Conservation (phyloP, 1,140 invertebrate species). For the Aphelenchoides besseyi region DNA sequence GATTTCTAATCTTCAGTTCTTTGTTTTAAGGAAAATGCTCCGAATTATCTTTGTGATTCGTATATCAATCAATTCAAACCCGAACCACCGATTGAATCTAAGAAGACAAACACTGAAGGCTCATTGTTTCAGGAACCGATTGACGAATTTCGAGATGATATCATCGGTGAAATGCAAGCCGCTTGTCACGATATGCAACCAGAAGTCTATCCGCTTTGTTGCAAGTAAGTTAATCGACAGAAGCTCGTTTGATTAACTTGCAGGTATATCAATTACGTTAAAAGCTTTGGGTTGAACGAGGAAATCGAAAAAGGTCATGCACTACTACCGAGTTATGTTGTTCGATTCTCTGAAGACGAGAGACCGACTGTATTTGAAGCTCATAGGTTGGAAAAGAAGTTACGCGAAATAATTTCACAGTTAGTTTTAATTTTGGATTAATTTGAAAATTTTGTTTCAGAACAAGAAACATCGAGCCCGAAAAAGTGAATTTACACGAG, state of each 20-base stretch:
- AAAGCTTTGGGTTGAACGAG: background rate
- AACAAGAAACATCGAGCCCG: constrained; percentile 19
- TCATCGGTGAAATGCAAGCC: background rate
- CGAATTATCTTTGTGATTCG: background rate
- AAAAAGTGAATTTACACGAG: constrained; percentile 18
- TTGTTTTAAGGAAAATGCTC: background rate
- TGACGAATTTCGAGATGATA: background rate
- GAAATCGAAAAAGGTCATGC: background rate
- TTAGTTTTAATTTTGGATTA: background rate
- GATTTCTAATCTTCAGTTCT: background rate
- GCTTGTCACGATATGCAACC: constrained; percentile 8
- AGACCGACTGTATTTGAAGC: background rate
- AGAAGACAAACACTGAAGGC: constrained; percentile 6
- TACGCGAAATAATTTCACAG: background rate
- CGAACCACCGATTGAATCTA: background rate
- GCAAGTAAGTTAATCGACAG: constrained; percentile 9
- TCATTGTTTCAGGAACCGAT: background rate
- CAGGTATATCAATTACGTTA: background rate
- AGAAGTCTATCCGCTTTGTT: constrained; percentile 18
- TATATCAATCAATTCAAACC: constrained; percentile 6
- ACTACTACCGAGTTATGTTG: background rate
- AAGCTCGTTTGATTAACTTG: background rate
- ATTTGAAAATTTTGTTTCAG: constrained; percentile 6
- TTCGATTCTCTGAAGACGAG: constrained; percentile 7
- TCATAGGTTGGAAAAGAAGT: constrained; percentile 1